phyloP scores from a whole-genome alignment of 2,113 vertebrate genomes.

The Rhinopithecus roxellana region DNA sequence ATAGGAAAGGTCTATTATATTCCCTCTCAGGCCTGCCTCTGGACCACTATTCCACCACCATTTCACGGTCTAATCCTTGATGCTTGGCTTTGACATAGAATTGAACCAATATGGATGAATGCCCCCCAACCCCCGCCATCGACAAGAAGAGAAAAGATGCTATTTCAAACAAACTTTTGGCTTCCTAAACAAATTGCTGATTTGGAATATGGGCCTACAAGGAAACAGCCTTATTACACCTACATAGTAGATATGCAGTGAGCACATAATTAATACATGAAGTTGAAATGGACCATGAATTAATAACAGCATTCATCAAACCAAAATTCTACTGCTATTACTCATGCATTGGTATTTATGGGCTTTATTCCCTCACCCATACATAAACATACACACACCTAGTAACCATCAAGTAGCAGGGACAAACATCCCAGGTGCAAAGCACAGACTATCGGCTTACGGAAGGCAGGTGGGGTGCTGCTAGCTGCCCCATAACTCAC shows the following conservation, averaged over 20 bases:
- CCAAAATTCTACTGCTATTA: conserved; percentile 21
- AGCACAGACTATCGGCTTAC: neutral
- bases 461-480: neutral
- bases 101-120: neutral
- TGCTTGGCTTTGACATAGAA: neutral
- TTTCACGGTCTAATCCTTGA: neutral
- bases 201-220: neutral
- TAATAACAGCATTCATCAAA: conserved; percentile 44
- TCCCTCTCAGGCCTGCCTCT: neutral
- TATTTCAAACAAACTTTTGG: neutral
- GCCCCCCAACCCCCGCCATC: neutral
- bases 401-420: neutral
- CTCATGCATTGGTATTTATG: conserved; percentile 14
- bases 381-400: neutral
- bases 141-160: neutral
- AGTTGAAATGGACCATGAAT: conserved; percentile 47
- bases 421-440: neutral
- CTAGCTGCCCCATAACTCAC: neutral
- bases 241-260: neutral
- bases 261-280: conserved; percentile 13
- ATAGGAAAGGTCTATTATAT: neutral
- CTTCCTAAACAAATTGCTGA: neutral
- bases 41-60: neutral
- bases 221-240: conserved; percentile 6
- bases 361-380: neutral